Evolutionary conservation across 2,888 invertebrate genomes (phyloP).

Genomic region (Dilophus febrilis): DNA sequence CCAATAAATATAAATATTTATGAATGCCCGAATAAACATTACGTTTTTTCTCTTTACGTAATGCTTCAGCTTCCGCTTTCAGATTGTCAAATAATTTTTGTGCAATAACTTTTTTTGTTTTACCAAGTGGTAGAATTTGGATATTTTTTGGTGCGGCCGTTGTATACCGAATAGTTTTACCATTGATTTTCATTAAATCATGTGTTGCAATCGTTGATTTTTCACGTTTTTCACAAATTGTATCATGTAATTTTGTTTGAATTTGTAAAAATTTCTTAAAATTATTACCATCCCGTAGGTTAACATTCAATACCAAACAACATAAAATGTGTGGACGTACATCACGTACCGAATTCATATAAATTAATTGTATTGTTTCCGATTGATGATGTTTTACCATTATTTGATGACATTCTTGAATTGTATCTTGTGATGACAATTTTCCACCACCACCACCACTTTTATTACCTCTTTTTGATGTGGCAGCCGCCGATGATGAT

Average conservation of each 20-base stretch:
- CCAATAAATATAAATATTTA: constrained; percentile 63
- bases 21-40: constrained; percentile 69
- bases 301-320: constrained; percentile 48
- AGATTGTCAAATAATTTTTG: constrained; percentile 49
- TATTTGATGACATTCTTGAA: constrained; percentile 22
- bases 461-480: constrained; percentile 22
- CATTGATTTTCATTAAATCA: constrained; percentile 40
- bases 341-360: constrained; percentile 11
- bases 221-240: constrained; percentile 59
- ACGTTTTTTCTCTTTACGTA: constrained; percentile 70
- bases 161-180: constrained; percentile 46
- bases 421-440: constrained; percentile 25
- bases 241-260: constrained; percentile 61
- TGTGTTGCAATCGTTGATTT: constrained; percentile 71
- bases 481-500: constrained; percentile 16
- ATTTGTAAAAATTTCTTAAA: constrained; percentile 63
- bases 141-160: constrained; percentile 47
- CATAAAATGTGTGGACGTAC: constrained; percentile 56
- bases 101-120: constrained; percentile 41
- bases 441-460: too few species aligned
- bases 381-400: constrained; percentile 17
- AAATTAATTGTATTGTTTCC: constrained; percentile 11
- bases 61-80: constrained; percentile 56
- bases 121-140: constrained; percentile 46
- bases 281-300: constrained; percentile 39